Conservation (phyloP, 2,113 vertebrate species). For the Myotis lucifugus region DNA sequence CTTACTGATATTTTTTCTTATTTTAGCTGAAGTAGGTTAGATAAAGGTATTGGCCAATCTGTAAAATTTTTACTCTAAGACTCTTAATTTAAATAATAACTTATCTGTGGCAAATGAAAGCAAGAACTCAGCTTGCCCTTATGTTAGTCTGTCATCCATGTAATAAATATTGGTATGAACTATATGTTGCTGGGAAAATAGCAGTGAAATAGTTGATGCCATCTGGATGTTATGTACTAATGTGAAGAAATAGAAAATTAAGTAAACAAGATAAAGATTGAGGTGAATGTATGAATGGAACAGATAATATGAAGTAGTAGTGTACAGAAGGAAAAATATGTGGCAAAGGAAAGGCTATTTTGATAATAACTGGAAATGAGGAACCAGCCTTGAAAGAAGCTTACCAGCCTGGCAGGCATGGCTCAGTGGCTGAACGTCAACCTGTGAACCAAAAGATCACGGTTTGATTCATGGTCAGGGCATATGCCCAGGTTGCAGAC, state of each 20-base stretch:
- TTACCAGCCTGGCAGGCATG: not conserved
- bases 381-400: not conserved
- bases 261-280: not conserved
- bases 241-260: not conserved
- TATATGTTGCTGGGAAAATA: not conserved
- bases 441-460: no score
- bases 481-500: no score
- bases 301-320: not conserved
- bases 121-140: not conserved
- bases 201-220: not conserved
- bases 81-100: not conserved
- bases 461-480: no score
- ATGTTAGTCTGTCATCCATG: not conserved
- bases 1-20: not conserved
- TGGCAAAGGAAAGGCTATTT: not conserved
- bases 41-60: not conserved
- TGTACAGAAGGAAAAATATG: not conserved
- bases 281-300: not conserved
- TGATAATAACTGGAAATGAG: not conserved
- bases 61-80: not conserved
- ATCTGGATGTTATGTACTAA: not conserved
- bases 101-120: not conserved
- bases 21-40: slow-evolving; percentile 13
- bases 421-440: no score
- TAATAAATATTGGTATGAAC: not conserved